Evolutionary conservation across 1,140 invertebrate species (phyloP).

Genomic region (Aphelenchoides fujianensis): DNA sequence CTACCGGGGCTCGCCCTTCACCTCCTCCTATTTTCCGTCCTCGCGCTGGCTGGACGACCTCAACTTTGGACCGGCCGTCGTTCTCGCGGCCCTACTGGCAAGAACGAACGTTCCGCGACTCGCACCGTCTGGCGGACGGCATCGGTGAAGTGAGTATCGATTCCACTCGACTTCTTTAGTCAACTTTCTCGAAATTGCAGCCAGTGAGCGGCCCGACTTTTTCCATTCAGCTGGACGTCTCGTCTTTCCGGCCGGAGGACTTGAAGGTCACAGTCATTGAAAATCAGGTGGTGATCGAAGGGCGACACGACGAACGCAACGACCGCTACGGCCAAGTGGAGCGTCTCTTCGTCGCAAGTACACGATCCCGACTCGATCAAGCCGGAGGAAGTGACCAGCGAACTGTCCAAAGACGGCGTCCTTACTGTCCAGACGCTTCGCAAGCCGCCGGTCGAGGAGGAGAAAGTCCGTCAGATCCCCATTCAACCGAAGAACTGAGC

Average conservation of each 20-base stretch:
- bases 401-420: constrained; percentile 49
- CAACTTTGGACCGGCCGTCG: constrained; percentile 42
- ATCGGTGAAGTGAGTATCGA: constrained; percentile 37
- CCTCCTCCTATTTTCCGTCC: constrained; percentile 25
- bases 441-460: constrained; percentile 39
- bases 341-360: constrained; percentile 51
- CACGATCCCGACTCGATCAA: constrained; percentile 42
- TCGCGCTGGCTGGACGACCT: constrained; percentile 45
- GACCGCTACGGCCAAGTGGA: constrained; percentile 51
- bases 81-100: constrained; percentile 47
- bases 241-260: constrained; percentile 49
- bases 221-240: constrained; percentile 44
- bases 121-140: constrained; percentile 42
- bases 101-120: constrained; percentile 39
- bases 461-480: constrained; percentile 47
- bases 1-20: constrained; percentile 21
- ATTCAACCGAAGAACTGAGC: constrained; percentile 51
- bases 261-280: constrained; percentile 53
- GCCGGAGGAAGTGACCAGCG: constrained; percentile 45
- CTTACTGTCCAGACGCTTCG: constrained; percentile 39
- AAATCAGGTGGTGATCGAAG: constrained; percentile 48
- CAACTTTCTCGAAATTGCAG: too few species aligned
- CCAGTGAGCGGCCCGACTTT: constrained; percentile 41
- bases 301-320: constrained; percentile 49
- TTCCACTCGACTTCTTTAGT: background rate